These are phyloP conservation scores for Trachops cirrhosus DNA, from an alignment of 2,797 vertebrate species.

Conservation along the genomic window DNA sequence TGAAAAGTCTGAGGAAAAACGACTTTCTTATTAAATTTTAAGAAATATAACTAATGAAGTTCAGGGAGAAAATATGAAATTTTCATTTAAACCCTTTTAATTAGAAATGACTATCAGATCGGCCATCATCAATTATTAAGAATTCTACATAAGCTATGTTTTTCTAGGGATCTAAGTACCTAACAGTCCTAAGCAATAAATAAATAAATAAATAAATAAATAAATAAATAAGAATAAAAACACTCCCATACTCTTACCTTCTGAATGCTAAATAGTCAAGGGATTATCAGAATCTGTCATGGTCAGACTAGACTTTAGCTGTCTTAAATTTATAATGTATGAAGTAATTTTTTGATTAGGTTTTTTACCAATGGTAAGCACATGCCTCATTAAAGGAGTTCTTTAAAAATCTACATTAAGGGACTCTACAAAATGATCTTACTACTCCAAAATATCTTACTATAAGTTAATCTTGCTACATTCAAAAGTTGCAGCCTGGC, in stretches of 20 bases:
- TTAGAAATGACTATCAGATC: neutral
- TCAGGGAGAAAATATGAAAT: neutral
- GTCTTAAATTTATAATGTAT: slow-evolving; percentile 6
- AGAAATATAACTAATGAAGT: neutral
- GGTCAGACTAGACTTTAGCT: slow-evolving; percentile 10
- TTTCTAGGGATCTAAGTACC: neutral
- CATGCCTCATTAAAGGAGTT: neutral
- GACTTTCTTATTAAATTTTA: neutral
- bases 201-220: neutral
- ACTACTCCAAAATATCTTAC: neutral
- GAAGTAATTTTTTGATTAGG: neutral
- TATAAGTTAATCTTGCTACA: neutral
- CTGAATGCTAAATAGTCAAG: slow-evolving; percentile 8
- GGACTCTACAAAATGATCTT: neutral
- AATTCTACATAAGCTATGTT: neutral
- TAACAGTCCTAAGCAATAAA: neutral
- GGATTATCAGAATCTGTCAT: slow-evolving; percentile 42
- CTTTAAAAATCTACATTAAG: neutral
- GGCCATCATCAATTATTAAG: neutral
- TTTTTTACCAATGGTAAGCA: slow-evolving; percentile 42
- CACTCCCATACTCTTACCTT: neutral
- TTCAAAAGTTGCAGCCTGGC: neutral
- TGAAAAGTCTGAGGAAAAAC: neutral
- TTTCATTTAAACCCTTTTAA: slow-evolving; percentile 30
- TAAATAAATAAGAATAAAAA: neutral